Evolutionary conservation across 2,888 invertebrate genomes (phyloP).

Genomic region (Apotomis capreana): DNA sequence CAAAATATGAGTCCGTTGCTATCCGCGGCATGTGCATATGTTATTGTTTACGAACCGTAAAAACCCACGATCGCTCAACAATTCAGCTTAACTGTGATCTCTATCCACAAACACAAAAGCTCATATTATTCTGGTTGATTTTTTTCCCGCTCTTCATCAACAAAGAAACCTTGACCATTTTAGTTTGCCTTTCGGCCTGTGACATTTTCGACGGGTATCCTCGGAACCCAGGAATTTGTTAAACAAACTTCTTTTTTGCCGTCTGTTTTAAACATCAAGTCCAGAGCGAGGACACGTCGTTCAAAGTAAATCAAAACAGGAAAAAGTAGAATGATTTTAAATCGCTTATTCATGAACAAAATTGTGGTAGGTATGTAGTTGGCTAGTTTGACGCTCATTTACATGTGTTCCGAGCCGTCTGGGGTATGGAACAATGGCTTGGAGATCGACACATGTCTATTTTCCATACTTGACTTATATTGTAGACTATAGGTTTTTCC

Average conservation of each 20-base stretch:
- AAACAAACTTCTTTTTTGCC: slow-evolving; percentile 26
- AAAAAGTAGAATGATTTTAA: slow-evolving; percentile 43
- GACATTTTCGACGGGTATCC: slow-evolving; percentile 19
- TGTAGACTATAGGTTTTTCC: no score
- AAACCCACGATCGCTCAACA: slow-evolving; percentile 14
- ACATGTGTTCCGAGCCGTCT: slow-evolving; percentile 55
- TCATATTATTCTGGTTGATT: background rate
- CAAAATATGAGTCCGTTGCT: slow-evolving; percentile 48
- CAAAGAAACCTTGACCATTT: slow-evolving; percentile 26
- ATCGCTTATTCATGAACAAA: slow-evolving; percentile 53
- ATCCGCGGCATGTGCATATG: slow-evolving; percentile 45
- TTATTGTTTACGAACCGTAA: slow-evolving; percentile 25
- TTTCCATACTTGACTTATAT: slow-evolving; percentile 46
- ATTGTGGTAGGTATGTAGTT: slow-evolving; percentile 51
- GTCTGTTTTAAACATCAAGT: slow-evolving; percentile 25
- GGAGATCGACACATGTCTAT: slow-evolving; percentile 59
- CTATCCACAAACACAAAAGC: background rate
- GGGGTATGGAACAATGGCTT: slow-evolving; percentile 59
- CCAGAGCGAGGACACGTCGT: slow-evolving; percentile 25
- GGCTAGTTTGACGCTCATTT: slow-evolving; percentile 54
- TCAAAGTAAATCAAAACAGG: slow-evolving; percentile 39
- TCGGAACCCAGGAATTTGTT: slow-evolving; percentile 32
- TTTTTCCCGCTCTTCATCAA: slow-evolving; percentile 14
- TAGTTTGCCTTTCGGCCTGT: slow-evolving; percentile 32
- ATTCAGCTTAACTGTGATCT: background rate